Evolutionary conservation across 2,888 invertebrate genomes (phyloP).

Genomic region (Athetis lepigone): DNA sequence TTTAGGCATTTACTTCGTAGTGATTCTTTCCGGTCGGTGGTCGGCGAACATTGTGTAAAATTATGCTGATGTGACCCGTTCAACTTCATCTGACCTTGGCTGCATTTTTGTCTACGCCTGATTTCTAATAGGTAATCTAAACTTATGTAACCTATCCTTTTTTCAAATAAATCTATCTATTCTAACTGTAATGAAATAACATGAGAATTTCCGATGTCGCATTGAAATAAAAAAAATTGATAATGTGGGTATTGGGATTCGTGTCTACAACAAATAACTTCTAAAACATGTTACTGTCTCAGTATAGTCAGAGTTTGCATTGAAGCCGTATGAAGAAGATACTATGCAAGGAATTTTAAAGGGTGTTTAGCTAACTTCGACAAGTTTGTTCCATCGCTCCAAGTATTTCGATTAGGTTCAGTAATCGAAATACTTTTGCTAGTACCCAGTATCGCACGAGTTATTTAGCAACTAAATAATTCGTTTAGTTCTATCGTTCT

Average conservation of each 20-base stretch:
- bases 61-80: no score
- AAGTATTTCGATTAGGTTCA: slow-evolving; percentile 49
- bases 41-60: no score
- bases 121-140: no score
- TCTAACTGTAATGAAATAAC: no score
- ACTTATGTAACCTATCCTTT: no score
- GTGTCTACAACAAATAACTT: background rate
- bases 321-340: slow-evolving; percentile 17
- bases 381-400: slow-evolving; percentile 21
- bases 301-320: slow-evolving; percentile 1
- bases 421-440: slow-evolving; percentile 46
- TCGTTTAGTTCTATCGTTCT: slow-evolving; percentile 8
- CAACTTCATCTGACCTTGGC: no score
- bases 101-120: no score
- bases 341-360: slow-evolving; percentile 41
- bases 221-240: background rate
- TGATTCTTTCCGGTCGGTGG: no score
- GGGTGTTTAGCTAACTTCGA: slow-evolving; percentile 31
- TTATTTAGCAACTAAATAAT: slow-evolving; percentile 18
- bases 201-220: no score
- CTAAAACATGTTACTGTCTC: background rate
- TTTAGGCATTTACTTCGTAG: no score
- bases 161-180: no score
- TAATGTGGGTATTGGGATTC: background rate
- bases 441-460: slow-evolving; percentile 17